Evolutionary conservation across 2,797 vertebrate species (phyloP).

Genomic region (Kryptopterus vitreolus): DNA sequence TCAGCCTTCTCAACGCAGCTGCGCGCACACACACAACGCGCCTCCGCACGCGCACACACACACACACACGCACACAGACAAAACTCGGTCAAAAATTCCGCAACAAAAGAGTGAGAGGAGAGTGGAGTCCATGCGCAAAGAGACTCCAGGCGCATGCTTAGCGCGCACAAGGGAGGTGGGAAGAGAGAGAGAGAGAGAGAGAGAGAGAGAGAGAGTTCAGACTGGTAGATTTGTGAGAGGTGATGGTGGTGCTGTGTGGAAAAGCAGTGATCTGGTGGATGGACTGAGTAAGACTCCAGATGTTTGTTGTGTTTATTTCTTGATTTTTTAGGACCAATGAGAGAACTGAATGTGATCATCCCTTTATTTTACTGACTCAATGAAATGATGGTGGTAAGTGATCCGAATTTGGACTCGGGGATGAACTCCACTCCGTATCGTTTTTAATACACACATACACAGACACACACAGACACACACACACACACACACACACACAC

Average conservation of each 20-base stretch:
- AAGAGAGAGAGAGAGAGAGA: no score
- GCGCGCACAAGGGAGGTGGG: background rate
- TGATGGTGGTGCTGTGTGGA: background rate
- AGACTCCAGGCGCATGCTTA: background rate
- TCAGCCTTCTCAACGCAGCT: background rate
- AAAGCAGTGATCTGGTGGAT: background rate
- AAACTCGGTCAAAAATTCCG: background rate
- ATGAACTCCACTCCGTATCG: background rate
- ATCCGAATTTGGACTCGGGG: background rate
- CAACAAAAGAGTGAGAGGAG: background rate
- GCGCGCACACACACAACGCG: no score
- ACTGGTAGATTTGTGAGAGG: no score
- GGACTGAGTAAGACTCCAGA: background rate
- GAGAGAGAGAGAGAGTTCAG: no score
- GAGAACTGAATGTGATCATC: background rate
- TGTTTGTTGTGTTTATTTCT: background rate
- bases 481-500: background rate
- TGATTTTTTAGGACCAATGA: no score
- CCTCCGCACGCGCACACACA: no score
- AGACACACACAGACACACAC: background rate
- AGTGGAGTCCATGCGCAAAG: background rate
- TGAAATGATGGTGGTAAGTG: conserved; percentile 3
- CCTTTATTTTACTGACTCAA: background rate
- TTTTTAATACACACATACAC: background rate
- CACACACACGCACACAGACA: no score